Conservation (phyloP, 2,797 vertebrate species). For the Sebastes trivittatus region DNA sequence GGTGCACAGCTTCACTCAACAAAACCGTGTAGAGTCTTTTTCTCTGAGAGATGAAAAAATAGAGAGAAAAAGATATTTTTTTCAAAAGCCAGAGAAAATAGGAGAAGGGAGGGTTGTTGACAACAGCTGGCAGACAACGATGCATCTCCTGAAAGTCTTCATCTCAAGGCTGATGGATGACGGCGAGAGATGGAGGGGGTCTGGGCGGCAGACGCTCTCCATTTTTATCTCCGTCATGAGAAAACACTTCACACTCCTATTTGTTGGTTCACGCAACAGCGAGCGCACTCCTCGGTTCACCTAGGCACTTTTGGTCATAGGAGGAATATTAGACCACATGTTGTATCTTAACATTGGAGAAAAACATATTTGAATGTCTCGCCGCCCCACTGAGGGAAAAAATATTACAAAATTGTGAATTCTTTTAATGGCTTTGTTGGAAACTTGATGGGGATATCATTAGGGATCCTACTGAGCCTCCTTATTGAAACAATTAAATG, state of each 20-base stretch:
- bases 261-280: conserved; percentile 31
- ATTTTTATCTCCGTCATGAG: conserved; percentile 41
- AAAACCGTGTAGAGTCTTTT: background rate
- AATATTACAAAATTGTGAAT: background rate
- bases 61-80: conserved; percentile 8
- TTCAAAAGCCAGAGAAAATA: conserved; percentile 14
- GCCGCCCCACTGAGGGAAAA: background rate
- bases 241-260: conserved; percentile 24
- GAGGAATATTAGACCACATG: background rate
- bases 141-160: conserved; percentile 60
- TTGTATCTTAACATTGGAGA: background rate
- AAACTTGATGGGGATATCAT: background rate
- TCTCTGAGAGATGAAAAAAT: conserved; percentile 2
- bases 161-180: conserved; percentile 64
- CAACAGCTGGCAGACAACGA: conserved; percentile 62
- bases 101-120: conserved; percentile 27
- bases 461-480: background rate
- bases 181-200: conserved; percentile 22
- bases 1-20: background rate
- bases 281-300: background rate
- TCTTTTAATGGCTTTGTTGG: background rate
- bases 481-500: conserved; percentile 1
- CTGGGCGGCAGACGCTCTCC: conserved; percentile 26
- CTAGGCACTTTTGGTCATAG: background rate
- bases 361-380: background rate